phyloP scores from a whole-genome alignment of 2,113 vertebrate genomes.

The Sylvicapra grimmia region DNA sequence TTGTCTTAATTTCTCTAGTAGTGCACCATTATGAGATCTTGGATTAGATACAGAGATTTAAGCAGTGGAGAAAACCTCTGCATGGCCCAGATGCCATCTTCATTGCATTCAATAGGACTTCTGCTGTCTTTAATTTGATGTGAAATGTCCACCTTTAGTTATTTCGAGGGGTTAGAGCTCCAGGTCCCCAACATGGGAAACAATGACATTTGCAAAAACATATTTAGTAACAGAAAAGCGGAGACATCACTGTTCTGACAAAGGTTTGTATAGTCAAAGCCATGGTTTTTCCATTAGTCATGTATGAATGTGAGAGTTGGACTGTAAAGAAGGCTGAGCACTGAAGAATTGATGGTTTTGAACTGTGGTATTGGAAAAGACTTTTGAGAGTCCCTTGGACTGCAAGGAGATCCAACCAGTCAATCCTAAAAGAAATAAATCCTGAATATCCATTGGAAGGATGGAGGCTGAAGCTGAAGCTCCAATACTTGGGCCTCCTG shows the following conservation, averaged over 20 bases:
- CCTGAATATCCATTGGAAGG: background rate
- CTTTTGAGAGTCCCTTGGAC: background rate
- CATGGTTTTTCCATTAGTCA: background rate
- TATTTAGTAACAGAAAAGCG: background rate
- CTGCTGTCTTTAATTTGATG: too few relatives aligned
- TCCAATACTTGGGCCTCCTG: background rate
- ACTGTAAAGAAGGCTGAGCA: background rate
- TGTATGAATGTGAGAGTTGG: background rate
- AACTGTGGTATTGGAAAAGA: background rate
- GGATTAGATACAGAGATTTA: background rate
- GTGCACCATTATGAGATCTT: background rate
- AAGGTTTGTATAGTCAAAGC: background rate
- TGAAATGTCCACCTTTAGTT: background rate
- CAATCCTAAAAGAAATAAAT: background rate
- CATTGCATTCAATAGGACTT: fast-evolving
- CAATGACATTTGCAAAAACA: background rate
- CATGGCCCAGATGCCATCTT: background rate
- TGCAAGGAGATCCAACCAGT: background rate
- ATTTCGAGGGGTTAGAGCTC: background rate
- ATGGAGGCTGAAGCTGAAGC: background rate
- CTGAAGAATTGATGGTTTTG: background rate
- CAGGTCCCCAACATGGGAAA: background rate
- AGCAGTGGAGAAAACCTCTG: background rate
- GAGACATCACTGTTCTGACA: background rate
- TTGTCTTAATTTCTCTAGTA: background rate